A percentile compares a stretch with the other conserved stretches of the same genome.
phyloP scores from a whole-genome alignment of 2,888 invertebrate species.

The Trachelus stipa region DNA sequence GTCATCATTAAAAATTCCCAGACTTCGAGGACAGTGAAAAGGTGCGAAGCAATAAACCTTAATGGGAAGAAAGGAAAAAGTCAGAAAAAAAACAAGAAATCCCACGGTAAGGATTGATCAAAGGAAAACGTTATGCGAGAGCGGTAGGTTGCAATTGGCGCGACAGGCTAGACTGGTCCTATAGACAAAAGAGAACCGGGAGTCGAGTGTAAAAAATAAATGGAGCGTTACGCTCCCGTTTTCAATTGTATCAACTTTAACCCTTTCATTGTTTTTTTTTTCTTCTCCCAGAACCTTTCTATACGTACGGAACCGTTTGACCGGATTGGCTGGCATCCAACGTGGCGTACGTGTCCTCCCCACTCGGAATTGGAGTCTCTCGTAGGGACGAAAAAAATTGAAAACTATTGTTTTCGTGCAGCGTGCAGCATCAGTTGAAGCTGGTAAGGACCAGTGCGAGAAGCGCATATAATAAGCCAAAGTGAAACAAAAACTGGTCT shows the following conservation, averaged over 20 bases:
- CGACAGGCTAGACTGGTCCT: neutral
- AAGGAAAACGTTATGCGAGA: neutral
- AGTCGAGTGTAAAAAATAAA: conserved; percentile 49
- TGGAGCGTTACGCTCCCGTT: conserved; percentile 49
- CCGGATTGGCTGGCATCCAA: conserved; percentile 48
- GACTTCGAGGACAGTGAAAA: neutral
- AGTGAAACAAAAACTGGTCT: conserved; percentile 64
- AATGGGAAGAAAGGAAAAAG: neutral
- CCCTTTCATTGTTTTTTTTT: conserved; percentile 54
- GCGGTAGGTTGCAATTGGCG: neutral
- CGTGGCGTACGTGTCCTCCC: conserved; percentile 9
- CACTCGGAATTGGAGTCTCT: neutral
- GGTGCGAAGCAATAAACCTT: neutral
- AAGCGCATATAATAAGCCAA: conserved; percentile 60
- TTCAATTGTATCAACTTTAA: conserved; percentile 62
- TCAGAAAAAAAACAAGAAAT: neutral
- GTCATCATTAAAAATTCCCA: neutral
- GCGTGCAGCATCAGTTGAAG: conserved; percentile 29
- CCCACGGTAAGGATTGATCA: neutral
- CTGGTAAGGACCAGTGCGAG: conserved; percentile 36
- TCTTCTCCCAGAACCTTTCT: conserved; percentile 30
- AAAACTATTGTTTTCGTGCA: conserved; percentile 22
- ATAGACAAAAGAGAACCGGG: conserved; percentile 3
- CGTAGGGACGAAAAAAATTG: neutral
- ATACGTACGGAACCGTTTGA: conserved; percentile 53